Evolutionary conservation across 2,797 vertebrate species (phyloP), one percentile per base, ranked within the genome.

Genomic region (Tiaroga cobitis): DNA sequence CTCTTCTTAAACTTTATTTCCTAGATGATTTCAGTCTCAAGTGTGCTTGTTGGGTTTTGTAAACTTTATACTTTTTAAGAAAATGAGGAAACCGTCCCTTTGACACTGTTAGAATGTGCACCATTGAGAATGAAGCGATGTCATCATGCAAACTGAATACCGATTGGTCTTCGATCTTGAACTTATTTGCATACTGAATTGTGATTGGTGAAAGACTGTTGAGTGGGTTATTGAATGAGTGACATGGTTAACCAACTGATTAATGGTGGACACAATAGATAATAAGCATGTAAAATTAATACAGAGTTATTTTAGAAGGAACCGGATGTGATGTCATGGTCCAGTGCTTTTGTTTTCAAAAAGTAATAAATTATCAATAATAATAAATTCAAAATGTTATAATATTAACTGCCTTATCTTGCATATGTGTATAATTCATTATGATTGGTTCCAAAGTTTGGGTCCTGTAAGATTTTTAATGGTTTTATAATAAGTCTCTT

Each of bases 301-400:
- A 77, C 51, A 77, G 56, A 79, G 29, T 19, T 63, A 63, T 79
- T 63, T 79, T 63, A 79, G 76, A 79, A 43, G 51, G 34, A 73
- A 82, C 80, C 73, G 51, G 68, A 81, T 54, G 16, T 81, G 37
- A 82, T 46, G 80, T 72, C 68, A 72, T 70, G 51, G 51, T 82
- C n/a, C 19, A 82, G 68, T 63, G 37, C 37, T 32, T 56, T 59
- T 72, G 32, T 61, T 72, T 77, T 72, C 3, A 56, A 29, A n/a
- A 43, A 49, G 32, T 63, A 46, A 74, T 63, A 61, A 70, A 82
- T 41, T 82, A 73, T 29, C 43, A 34, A 46, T 32, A 41, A 61
- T 39, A 77, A 79, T 63, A 79, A 7, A 63, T 63, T 79, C 10
- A 3, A 46, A 49, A 18, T 83, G 41, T 75, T 74, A 39, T 29